phyloP scores from a whole-genome alignment of 2,888 invertebrate species.

The Leptopterna dolabrata region DNA sequence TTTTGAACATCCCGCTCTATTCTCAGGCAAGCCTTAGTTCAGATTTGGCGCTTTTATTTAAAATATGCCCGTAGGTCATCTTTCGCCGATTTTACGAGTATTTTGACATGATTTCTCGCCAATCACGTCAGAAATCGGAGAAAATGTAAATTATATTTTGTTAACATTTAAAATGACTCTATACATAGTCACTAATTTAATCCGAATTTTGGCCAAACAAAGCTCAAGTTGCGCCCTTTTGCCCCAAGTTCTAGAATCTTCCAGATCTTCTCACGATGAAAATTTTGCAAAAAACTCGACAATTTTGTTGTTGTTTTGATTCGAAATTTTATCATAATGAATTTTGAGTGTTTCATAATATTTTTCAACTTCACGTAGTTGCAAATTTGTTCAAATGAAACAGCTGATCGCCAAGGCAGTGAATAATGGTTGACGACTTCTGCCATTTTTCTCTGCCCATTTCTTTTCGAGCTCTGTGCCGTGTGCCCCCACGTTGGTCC shows the following conservation, averaged over 20 bases:
- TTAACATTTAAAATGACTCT: too few species aligned
- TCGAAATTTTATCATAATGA: background rate
- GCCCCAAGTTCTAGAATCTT: background rate
- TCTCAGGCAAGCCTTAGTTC: background rate
- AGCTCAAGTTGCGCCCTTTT: too few species aligned
- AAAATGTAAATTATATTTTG: too few species aligned
- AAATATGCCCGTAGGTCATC: background rate
- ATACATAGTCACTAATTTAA: too few species aligned
- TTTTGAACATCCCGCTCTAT: background rate
- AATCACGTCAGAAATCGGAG: too few species aligned
- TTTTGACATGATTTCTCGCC: too few species aligned
- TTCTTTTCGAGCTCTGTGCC: background rate
- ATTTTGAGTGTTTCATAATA: background rate
- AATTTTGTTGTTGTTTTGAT: background rate
- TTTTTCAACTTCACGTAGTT: background rate
- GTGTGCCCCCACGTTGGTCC: background rate
- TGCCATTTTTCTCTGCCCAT: background rate
- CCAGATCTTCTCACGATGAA: background rate
- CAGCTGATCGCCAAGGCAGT: background rate
- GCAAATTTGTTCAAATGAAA: background rate
- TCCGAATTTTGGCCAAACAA: too few species aligned
- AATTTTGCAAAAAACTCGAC: background rate
- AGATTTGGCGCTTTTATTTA: background rate
- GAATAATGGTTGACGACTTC: background rate
- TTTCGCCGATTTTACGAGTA: background rate